Evolutionary conservation across 2,888 invertebrate genomes (phyloP), one percentile per base, ranked within the genome.

Genomic region (Melanotus villosus): DNA sequence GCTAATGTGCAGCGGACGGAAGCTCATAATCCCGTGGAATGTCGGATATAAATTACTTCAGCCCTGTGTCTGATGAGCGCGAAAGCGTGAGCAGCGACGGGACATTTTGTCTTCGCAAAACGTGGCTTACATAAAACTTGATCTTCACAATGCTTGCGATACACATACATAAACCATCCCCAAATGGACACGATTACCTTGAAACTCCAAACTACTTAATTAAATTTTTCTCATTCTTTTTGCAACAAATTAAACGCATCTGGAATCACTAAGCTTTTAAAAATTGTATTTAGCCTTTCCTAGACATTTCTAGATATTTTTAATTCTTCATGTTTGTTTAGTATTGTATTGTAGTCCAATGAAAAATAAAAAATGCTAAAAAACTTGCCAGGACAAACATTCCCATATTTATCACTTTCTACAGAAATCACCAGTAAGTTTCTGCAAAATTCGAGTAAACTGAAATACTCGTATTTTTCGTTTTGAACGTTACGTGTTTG

Each of bases 91-190:
- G 62, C 36, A 52, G 52, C 36, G 62, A 38, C 50, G 47, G 50
- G 52, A 62, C 62, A 38, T 62, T 62, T 52, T 52, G 62, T 62
- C 62, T 62, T 62, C 38, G 26, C 36, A 62, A 62, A 62, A 60
- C 59, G 59, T 60, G 59, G 59, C 59, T 80, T 79, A 87, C 85
- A 85, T 84, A 75, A 77, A 73, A 76, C 56, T 36, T 36, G 50
- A 60, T 50, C 34, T 43, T 26, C 41, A 59, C 59, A 43, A 59
- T 59, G 41, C 45, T n/a, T 26, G 59, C 43, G 19, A 38, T 36
- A 56, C 36, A 21, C 38, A 21, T n/a, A 3, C 26, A 26, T 7
- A 7, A 26, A 26, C 36, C 14, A 12, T 10, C 32, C n/a, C 18
- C 21, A 6, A 34, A 18, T 54, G 54, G 34, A 38, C 38, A 56